Percentiles rank a stretch among this genome's conserved stretches.
These are phyloP conservation scores for Agrilus biguttatus DNA, from an alignment of 2,888 invertebrate genomes.

Conservation along the genomic window DNA sequence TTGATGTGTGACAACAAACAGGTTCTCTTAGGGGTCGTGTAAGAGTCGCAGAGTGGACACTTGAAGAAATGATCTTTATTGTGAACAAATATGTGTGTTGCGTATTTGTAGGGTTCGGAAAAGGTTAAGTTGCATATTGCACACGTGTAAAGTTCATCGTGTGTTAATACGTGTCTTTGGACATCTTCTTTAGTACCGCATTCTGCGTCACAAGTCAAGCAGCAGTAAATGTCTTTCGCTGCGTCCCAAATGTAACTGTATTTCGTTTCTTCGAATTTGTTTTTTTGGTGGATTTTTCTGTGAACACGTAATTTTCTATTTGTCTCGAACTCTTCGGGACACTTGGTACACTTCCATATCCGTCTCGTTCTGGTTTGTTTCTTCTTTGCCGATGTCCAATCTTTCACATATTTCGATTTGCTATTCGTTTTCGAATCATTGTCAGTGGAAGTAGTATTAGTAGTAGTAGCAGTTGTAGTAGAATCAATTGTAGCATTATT, in stretches of 20 bases:
- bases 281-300: conserved; percentile 9
- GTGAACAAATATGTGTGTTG: conserved; percentile 8
- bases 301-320: conserved; percentile 18
- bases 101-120: conserved; percentile 9
- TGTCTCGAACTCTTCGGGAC: conserved; percentile 17
- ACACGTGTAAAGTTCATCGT: conserved; percentile 6
- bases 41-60: conserved; percentile 6
- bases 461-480: no score
- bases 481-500: no score
- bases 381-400: no score
- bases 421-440: no score
- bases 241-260: conserved; percentile 20
- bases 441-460: no score
- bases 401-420: no score
- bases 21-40: conserved; percentile 2
- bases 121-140: conserved; percentile 10
- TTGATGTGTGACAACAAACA: conserved; percentile 2
- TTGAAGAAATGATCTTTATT: conserved; percentile 2
- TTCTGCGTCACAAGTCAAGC: conserved; percentile 11
- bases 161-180: conserved; percentile 9
- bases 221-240: conserved; percentile 13
- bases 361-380: conserved; percentile 6
- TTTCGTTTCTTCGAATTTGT: conserved; percentile 1
- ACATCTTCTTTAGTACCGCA: conserved; percentile 6
- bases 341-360: conserved; percentile 21